A percentile compares a stretch with the other conserved stretches of the same genome.
Conservation (phyloP, 2,113 vertebrate genomes). For the Hydrochoerus hydrochaeris region DNA sequence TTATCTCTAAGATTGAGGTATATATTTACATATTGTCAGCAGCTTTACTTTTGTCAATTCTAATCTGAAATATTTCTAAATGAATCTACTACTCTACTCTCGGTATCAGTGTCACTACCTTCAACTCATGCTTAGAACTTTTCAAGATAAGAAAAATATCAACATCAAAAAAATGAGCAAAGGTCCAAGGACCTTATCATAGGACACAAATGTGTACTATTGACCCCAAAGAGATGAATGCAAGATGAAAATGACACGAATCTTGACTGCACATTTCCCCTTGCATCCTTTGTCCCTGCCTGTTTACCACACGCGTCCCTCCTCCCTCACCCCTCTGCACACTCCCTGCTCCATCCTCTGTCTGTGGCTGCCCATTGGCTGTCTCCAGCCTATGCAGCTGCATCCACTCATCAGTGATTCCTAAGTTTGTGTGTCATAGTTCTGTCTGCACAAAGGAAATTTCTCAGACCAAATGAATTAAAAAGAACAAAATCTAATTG, state of each 20-base stretch:
- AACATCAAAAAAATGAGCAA: neutral
- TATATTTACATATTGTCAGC: neutral
- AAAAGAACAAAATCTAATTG: neutral
- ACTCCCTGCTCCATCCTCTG: neutral
- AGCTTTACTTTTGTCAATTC: neutral
- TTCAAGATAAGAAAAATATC: neutral
- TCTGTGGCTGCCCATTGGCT: rapidly evolving
- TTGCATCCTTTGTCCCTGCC: neutral
- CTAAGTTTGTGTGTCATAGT: neutral
- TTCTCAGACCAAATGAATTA: neutral
- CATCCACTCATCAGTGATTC: neutral
- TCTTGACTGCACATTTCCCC: neutral
- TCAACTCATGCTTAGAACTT: neutral
- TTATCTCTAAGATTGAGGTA: neutral
- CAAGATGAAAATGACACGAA: neutral
- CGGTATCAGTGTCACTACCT: neutral
- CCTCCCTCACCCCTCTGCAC: too few species aligned
- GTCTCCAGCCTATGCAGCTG: neutral
- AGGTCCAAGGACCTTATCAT: neutral
- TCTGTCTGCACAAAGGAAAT: neutral
- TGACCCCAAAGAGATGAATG: neutral
- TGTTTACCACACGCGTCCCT: neutral
- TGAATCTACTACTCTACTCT: neutral
- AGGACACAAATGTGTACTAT: neutral
- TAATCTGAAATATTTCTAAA: neutral